These are phyloP conservation scores for Noctua janthina DNA, from an alignment of 2,888 invertebrate species.

Conservation along the genomic window DNA sequence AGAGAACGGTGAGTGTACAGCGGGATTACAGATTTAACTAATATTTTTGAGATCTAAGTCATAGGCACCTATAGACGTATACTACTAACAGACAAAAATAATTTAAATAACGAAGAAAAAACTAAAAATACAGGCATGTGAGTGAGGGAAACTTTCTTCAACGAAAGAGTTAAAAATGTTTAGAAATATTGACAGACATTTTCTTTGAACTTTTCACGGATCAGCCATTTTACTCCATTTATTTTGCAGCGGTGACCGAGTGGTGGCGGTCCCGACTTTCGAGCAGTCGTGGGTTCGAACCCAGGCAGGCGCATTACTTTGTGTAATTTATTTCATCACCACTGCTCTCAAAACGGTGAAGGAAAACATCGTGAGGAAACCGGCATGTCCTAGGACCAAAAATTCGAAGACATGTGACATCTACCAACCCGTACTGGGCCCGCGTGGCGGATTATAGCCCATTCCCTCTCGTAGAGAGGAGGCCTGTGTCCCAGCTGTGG, in stretches of 20 bases:
- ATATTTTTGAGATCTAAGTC: neutral
- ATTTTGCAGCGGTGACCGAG: neutral
- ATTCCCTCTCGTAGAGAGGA: no score
- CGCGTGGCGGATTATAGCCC: no score
- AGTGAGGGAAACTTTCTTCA: neutral
- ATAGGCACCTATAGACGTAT: neutral
- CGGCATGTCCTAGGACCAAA: no score
- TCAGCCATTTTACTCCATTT: neutral
- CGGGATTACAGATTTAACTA: slow-evolving; percentile 12
- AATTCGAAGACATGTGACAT: no score
- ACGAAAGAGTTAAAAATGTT: neutral
- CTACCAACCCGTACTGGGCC: no score
- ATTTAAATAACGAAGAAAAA: neutral
- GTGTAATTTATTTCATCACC: no score
- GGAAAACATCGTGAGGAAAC: no score
- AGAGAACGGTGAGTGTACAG: neutral
- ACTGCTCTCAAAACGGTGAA: no score
- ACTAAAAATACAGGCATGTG: neutral
- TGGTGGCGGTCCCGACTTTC: no score
- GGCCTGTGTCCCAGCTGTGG: no score
- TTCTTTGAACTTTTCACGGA: neutral
- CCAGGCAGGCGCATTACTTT: no score
- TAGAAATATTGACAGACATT: neutral
- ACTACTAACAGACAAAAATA: neutral
- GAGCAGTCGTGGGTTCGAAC: no score